These are phyloP conservation scores for Paedocypris sp. DNA, from an alignment of 2,113 vertebrate genomes.

Conservation along the genomic window DNA sequence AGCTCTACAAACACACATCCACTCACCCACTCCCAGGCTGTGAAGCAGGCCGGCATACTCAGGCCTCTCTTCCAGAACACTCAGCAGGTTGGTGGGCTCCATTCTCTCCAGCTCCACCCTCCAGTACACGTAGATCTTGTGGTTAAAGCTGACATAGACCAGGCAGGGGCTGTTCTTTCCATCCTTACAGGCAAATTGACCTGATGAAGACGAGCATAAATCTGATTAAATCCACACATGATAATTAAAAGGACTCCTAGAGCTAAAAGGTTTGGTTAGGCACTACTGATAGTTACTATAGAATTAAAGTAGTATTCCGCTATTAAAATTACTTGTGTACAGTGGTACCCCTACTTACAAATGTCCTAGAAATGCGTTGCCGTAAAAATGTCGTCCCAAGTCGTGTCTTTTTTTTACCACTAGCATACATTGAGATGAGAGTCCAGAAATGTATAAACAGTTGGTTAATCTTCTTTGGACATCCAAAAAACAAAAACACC, in stretches of 20 bases:
- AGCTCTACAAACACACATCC: neutral
- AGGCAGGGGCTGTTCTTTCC: constrained; percentile 85
- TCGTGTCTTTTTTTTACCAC: too few relatives aligned
- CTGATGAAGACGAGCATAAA: constrained; percentile 48
- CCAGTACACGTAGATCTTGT: constrained; percentile 96
- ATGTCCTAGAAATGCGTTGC: too few relatives aligned
- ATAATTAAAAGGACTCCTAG: neutral
- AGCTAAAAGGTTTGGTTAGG: neutral
- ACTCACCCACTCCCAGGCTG: constrained; percentile 73
- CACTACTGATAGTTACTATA: neutral
- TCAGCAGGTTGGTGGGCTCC: constrained; percentile 85
- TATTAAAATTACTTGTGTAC: too few relatives aligned
- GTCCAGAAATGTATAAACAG: too few relatives aligned
- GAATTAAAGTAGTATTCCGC: too few relatives aligned
- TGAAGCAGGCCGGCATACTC: constrained; percentile 64
- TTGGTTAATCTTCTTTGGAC: too few relatives aligned
- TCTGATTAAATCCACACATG: neutral
- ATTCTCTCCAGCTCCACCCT: constrained; percentile 87
- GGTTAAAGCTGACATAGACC: constrained; percentile 91
- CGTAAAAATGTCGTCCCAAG: too few relatives aligned
- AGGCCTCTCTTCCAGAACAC: constrained; percentile 69
- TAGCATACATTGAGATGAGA: too few relatives aligned
- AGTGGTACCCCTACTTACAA: too few relatives aligned
- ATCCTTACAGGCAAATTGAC: constrained; percentile 87
- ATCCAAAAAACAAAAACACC: too few relatives aligned